A percentile compares a stretch with the other conserved stretches of the same genome.
These are phyloP conservation scores for Setophaga petechia DNA, from an alignment of 2,113 vertebrate species.

Conservation along the genomic window DNA sequence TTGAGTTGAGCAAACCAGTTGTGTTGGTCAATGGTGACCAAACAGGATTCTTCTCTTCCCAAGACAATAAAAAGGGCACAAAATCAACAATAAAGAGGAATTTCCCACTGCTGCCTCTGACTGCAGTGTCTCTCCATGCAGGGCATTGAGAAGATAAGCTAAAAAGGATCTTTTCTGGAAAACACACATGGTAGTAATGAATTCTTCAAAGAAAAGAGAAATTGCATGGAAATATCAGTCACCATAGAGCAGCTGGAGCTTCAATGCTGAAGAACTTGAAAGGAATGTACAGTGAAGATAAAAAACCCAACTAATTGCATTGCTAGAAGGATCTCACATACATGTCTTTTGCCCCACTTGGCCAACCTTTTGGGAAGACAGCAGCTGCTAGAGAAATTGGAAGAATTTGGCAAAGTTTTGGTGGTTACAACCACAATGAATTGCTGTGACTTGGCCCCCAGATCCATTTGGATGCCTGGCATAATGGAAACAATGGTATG, in stretches of 20 bases:
- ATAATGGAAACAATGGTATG: not conserved
- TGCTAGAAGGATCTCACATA: not conserved
- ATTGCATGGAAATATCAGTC: not conserved
- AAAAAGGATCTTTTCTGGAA: not conserved
- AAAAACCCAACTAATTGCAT: not conserved
- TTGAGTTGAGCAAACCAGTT: not conserved
- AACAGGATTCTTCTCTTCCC: not conserved
- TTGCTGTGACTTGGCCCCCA: not conserved
- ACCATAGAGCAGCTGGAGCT: not conserved
- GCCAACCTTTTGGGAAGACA: not conserved
- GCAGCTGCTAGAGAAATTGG: not conserved
- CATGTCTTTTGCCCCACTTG: not conserved
- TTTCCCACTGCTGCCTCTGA: not conserved
- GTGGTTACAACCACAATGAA: not conserved
- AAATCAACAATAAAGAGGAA: not conserved
- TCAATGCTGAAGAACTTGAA: not conserved
- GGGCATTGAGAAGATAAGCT: not conserved
- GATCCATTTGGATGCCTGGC: not conserved
- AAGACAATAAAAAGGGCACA: not conserved
- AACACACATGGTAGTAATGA: not conserved
- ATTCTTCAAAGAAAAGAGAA: not conserved
- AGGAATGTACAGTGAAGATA: not conserved
- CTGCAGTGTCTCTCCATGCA: not conserved
- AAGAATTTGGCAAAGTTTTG: not conserved
- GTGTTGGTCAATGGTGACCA: not conserved